Evolutionary conservation across 2,888 invertebrate genomes (phyloP).

Genomic region (Cenopis cana): DNA sequence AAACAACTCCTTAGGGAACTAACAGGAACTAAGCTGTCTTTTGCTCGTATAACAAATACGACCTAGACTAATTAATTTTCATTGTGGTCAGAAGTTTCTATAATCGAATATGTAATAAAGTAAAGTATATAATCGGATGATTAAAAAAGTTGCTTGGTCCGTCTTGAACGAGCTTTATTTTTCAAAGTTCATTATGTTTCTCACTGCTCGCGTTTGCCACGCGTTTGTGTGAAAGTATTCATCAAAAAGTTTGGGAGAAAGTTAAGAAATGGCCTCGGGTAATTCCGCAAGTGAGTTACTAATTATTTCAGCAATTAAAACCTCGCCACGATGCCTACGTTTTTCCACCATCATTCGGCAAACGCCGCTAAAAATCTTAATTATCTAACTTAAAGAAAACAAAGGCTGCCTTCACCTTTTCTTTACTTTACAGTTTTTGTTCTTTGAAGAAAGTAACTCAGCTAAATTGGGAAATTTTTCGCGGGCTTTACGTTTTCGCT

Average conservation of each 20-base stretch:
- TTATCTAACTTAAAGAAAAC: constrained; percentile 75
- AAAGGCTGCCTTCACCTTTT: constrained; percentile 67
- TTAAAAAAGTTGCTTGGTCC: constrained; percentile 3
- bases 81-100: background rate
- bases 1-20: no score
- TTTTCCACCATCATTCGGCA: constrained; percentile 65
- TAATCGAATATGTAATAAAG: background rate
- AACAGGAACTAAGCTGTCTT: no score
- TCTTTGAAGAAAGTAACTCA: constrained; percentile 48
- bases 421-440: constrained; percentile 56
- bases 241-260: constrained; percentile 62
- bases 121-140: background rate
- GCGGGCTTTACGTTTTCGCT: constrained; percentile 58
- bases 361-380: constrained; percentile 68
- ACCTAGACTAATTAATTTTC: background rate
- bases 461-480: constrained; percentile 60
- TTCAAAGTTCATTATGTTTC: constrained; percentile 21
- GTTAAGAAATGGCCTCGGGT: constrained; percentile 57
- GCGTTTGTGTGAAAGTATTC: constrained; percentile 55
- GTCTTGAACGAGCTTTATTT: constrained; percentile 16
- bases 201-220: constrained; percentile 31
- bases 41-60: no score
- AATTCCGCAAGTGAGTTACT: constrained; percentile 74
- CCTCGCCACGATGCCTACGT: constrained; percentile 60
- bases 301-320: constrained; percentile 79